These are phyloP conservation scores for Phymatocera aterrima DNA, from an alignment of 2,888 invertebrate genomes.

Conservation along the genomic window DNA sequence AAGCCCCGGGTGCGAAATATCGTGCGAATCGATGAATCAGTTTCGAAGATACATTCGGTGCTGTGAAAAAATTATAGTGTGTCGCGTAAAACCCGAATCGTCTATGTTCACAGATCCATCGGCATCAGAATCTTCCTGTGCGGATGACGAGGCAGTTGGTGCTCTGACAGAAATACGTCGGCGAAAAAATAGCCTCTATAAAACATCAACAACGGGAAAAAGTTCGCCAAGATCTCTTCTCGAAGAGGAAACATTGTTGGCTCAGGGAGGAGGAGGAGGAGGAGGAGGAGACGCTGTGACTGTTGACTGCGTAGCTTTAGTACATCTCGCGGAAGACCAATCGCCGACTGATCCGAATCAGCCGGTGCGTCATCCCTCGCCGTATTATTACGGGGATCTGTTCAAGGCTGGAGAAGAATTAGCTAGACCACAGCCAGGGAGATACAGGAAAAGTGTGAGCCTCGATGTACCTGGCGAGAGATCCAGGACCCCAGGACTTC, in stretches of 20 bases:
- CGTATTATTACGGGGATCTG: slow-evolving; percentile 89
- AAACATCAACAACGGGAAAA: slow-evolving; percentile 31
- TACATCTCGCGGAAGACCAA: slow-evolving; percentile 70
- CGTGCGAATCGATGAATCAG: too few relatives aligned
- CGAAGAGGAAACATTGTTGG: slow-evolving; percentile 20
- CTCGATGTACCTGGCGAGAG: slow-evolving; percentile 85
- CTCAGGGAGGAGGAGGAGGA: too few relatives aligned
- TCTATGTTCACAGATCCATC: slow-evolving; percentile 64
- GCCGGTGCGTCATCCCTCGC: slow-evolving; percentile 83
- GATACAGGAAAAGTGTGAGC: slow-evolving; percentile 85
- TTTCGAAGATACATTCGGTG: neutral
- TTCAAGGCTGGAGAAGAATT: slow-evolving; percentile 77
- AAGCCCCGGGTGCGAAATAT: neutral
- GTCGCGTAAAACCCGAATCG: neutral
- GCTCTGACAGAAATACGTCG: slow-evolving; percentile 58
- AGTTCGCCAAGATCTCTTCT: slow-evolving; percentile 49
- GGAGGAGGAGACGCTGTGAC: slow-evolving; percentile 56
- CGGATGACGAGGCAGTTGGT: slow-evolving; percentile 64
- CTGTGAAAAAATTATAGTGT: too few relatives aligned
- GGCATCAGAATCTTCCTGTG: slow-evolving; percentile 68
- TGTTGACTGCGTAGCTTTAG: slow-evolving; percentile 66
- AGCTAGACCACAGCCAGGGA: slow-evolving; percentile 74
- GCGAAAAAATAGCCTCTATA: slow-evolving; percentile 58
- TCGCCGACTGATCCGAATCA: slow-evolving; percentile 77
- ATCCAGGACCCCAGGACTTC: slow-evolving; percentile 77